These are phyloP conservation scores for Penaeus japonicus DNA, from an alignment of 1,140 invertebrate species.

Conservation along the genomic window DNA sequence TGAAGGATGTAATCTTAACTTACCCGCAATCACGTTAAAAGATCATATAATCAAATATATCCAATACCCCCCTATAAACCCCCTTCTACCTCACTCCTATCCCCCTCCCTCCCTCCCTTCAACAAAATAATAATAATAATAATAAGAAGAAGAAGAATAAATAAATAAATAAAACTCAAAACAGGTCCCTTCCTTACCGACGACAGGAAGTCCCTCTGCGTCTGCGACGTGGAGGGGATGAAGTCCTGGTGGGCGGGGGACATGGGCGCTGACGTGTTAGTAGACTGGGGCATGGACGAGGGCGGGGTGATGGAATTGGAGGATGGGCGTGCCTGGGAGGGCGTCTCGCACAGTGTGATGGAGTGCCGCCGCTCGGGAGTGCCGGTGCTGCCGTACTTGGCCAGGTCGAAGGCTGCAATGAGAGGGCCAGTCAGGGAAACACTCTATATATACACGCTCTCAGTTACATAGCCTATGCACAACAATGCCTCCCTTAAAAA, in stretches of 20 bases:
- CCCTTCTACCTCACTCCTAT: no score
- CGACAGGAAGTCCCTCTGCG: slow-evolving; percentile 52
- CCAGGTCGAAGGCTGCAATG: slow-evolving; percentile 76
- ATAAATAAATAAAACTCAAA: no score
- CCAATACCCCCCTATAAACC: no score
- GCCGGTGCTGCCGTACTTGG: slow-evolving; percentile 78
- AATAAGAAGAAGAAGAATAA: no score
- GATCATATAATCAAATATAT: no score
- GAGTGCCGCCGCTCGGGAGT: slow-evolving; percentile 74
- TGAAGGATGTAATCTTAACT: no score
- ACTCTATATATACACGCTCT: no score
- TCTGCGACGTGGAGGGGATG: slow-evolving; percentile 50
- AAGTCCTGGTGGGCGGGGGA: slow-evolving; percentile 49
- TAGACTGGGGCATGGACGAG: slow-evolving; percentile 43
- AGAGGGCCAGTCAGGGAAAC: background rate
- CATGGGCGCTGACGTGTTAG: slow-evolving; percentile 44
- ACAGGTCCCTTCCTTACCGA: slow-evolving; percentile 55
- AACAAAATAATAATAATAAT: no score
- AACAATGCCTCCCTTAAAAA: no score
- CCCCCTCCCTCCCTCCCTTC: no score
- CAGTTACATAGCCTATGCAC: no score
- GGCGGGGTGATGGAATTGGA: slow-evolving; percentile 46
- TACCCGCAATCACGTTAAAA: no score
- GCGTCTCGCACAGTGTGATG: slow-evolving; percentile 69
- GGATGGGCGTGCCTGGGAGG: slow-evolving; percentile 35